A percentile compares a stretch with the other conserved stretches of the same genome.
Conservation (phyloP, 2,888 invertebrate genomes). For the Cantharis rustica region DNA sequence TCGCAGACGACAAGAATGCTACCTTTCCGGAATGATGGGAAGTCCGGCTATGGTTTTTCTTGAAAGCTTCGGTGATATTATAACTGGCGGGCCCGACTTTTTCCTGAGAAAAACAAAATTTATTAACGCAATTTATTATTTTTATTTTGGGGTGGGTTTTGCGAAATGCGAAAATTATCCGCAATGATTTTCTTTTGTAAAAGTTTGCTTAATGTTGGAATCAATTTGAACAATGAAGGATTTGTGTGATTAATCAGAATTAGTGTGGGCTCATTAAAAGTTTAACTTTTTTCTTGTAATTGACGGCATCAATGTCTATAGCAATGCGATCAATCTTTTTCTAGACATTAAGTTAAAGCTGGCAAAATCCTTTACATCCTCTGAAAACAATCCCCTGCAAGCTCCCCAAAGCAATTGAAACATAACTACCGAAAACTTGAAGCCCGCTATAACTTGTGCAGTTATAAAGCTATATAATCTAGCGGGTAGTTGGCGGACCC, state of each 20-base stretch:
- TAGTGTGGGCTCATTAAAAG: constrained; percentile 19
- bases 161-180: neutral
- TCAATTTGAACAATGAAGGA: constrained; percentile 16
- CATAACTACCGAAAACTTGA: constrained; percentile 41
- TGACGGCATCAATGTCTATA: constrained; percentile 19
- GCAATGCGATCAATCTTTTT: constrained; percentile 18
- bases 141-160: constrained; percentile 27
- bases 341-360: constrained; percentile 11
- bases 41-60: constrained; percentile 39
- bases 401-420: constrained; percentile 40
- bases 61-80: constrained; percentile 37
- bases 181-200: neutral
- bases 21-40: constrained; percentile 42
- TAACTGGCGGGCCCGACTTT: constrained; percentile 38
- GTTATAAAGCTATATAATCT: constrained; percentile 45
- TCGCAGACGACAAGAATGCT: constrained; percentile 38
- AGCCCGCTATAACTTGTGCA: constrained; percentile 32
- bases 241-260: constrained; percentile 19
- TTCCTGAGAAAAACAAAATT: constrained; percentile 33
- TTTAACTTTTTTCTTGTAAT: constrained; percentile 18
- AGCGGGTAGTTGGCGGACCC: constrained; percentile 43
- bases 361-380: constrained; percentile 26
- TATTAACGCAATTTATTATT: constrained; percentile 35
- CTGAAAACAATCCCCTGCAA: constrained; percentile 33
- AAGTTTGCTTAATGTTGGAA: neutral